Evolutionary conservation across 2,113 vertebrate genomes (phyloP).

Genomic region (Nanorana parkeri): DNA sequence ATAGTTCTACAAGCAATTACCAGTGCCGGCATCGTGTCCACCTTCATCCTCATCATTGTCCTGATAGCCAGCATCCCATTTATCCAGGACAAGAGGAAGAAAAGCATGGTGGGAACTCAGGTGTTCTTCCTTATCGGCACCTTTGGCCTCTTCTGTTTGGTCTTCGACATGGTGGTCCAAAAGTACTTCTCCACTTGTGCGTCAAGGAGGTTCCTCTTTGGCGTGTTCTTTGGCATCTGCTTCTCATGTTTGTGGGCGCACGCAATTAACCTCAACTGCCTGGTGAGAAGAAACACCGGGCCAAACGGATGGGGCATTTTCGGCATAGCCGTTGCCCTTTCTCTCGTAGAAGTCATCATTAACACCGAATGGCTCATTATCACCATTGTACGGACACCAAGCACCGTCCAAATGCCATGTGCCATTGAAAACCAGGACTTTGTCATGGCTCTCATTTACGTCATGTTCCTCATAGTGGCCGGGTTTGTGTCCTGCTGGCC

Average conservation of each 20-base stretch:
- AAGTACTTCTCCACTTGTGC: constrained; percentile 86
- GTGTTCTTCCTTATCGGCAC: constrained; percentile 81
- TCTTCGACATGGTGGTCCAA: constrained; percentile 89
- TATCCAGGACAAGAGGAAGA: constrained; percentile 73
- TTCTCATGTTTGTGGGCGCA: constrained; percentile 89
- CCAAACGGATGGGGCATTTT: constrained; percentile 79
- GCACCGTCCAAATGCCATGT: constrained; percentile 67
- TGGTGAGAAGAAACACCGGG: constrained; percentile 70
- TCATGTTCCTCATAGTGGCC: constrained; percentile 83
- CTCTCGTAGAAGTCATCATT: constrained; percentile 90
- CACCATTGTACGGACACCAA: constrained; percentile 76
- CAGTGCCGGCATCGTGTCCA: constrained; percentile 75
- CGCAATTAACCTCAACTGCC: constrained; percentile 79
- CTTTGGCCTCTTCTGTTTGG: constrained; percentile 87
- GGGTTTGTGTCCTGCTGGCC: constrained; percentile 72
- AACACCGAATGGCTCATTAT: constrained; percentile 94
- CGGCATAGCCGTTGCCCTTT: constrained; percentile 74
- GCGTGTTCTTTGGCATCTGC: constrained; percentile 87
- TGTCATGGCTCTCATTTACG: constrained; percentile 91
- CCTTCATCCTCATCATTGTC: constrained; percentile 82
- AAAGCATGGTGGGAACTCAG: constrained; percentile 79
- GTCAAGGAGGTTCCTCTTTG: constrained; percentile 90
- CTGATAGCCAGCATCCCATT: constrained; percentile 91
- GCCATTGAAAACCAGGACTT: constrained; percentile 85
- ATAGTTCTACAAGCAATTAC: constrained; percentile 87